A percentile compares a stretch with the other conserved stretches of the same genome.
Evolutionary conservation across 2,888 invertebrate genomes (phyloP).

Genomic region (Antheraea yamamai): DNA sequence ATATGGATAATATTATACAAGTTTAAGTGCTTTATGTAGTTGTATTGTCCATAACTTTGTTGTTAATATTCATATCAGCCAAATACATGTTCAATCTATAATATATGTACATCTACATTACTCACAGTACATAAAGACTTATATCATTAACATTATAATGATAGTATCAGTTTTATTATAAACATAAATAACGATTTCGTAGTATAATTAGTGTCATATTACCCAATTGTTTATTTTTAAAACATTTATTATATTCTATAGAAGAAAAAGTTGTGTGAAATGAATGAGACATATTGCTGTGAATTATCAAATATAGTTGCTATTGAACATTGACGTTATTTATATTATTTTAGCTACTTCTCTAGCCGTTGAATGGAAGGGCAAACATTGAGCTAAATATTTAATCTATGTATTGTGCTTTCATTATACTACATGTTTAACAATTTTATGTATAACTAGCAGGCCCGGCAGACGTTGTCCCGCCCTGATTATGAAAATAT

Average conservation of each 20-base stretch:
- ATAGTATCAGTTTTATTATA: not conserved
- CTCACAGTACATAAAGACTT: not conserved
- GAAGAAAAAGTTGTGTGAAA: conserved; percentile 2
- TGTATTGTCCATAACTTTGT: conserved; percentile 24
- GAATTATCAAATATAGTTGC: not conserved
- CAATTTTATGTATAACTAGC: conserved; percentile 24
- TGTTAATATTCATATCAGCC: conserved; percentile 25
- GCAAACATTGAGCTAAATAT: conserved; percentile 40
- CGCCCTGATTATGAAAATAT: too few species aligned
- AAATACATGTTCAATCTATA: not conserved
- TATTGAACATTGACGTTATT: conserved; percentile 31
- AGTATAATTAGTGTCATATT: not conserved
- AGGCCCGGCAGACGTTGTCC: too few species aligned
- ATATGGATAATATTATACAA: not conserved
- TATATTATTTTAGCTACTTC: conserved; percentile 24
- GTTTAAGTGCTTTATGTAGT: conserved; percentile 27
- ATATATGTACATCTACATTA: not conserved
- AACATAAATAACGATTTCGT: not conserved
- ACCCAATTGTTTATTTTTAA: not conserved
- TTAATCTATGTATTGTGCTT: conserved; percentile 25
- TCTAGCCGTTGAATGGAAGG: conserved; percentile 36
- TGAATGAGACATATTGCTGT: not conserved
- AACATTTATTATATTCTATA: conserved; percentile 9
- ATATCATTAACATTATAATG: not conserved
- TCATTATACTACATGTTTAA: conserved; percentile 24